Percentiles rank a stretch among this genome's conserved stretches.
These are phyloP conservation scores for Seriola aureovittata DNA, from an alignment of 2,113 vertebrate species.

Conservation along the genomic window DNA sequence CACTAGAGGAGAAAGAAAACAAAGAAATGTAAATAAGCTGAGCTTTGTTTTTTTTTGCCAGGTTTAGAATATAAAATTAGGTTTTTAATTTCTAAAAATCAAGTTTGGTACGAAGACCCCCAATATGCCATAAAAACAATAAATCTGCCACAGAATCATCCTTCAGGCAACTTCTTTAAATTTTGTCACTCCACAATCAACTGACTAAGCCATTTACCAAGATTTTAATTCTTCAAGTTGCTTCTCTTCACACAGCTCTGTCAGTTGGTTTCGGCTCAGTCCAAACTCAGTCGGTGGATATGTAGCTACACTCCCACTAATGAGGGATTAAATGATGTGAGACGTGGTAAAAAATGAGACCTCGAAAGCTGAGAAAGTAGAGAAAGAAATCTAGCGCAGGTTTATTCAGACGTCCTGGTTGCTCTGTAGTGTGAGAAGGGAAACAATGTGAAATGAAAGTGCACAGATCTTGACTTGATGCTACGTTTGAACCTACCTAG, in stretches of 20 bases:
- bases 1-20: conserved; percentile 74
- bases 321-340: background rate
- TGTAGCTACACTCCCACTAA: background rate
- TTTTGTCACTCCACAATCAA: no score
- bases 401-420: no score
- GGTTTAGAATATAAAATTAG: background rate
- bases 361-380: background rate
- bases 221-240: background rate
- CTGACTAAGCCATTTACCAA: background rate
- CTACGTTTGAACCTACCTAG: conserved; percentile 30
- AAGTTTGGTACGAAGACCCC: background rate
- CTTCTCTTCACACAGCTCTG: background rate
- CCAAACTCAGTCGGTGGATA: background rate
- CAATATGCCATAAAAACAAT: no score
- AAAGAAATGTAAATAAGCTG: background rate
- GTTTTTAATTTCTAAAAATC: background rate
- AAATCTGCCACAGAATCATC: no score
- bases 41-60: background rate
- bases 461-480: background rate
- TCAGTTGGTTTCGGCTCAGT: background rate
- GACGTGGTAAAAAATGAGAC: background rate
- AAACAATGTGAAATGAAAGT: background rate
- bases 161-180: no score
- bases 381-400: background rate
- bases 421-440: background rate